Evolutionary conservation across 2,113 vertebrate species (phyloP).

Genomic region (Thryonomys swinderianus): DNA sequence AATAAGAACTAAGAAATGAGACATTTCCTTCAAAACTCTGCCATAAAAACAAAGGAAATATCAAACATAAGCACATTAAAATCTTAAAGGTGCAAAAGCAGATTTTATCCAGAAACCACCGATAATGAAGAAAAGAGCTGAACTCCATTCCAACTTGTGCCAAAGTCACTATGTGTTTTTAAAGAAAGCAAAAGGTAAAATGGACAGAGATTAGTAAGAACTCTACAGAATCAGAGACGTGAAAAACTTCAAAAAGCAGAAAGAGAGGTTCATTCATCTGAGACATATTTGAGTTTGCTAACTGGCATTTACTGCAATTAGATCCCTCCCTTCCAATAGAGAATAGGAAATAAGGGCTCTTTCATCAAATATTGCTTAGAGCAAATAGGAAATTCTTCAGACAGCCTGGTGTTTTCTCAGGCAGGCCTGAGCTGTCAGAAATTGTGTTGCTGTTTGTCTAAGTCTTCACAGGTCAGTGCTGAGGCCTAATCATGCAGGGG

Average conservation of each 20-base stretch:
- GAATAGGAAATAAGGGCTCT: not conserved
- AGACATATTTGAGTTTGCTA: not conserved
- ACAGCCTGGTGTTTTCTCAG: not conserved
- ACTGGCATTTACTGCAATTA: not conserved
- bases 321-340: not conserved
- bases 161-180: not conserved
- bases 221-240: not conserved
- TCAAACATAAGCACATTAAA: not conserved
- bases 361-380: not conserved
- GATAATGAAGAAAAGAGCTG: not conserved
- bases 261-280: not conserved
- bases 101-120: not conserved
- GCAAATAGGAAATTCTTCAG: not conserved
- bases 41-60: not conserved
- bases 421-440: not conserved
- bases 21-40: not conserved
- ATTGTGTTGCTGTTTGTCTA: not conserved
- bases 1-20: not conserved
- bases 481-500: not conserved
- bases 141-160: not conserved
- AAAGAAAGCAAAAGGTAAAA: not conserved
- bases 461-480: not conserved
- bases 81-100: not conserved
- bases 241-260: not conserved
- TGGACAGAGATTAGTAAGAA: rapidly evolving